Percentiles rank a stretch among this genome's conserved stretches.
Conservation (phyloP, 2,113 vertebrate genomes). For the Helogale parvula region DNA sequence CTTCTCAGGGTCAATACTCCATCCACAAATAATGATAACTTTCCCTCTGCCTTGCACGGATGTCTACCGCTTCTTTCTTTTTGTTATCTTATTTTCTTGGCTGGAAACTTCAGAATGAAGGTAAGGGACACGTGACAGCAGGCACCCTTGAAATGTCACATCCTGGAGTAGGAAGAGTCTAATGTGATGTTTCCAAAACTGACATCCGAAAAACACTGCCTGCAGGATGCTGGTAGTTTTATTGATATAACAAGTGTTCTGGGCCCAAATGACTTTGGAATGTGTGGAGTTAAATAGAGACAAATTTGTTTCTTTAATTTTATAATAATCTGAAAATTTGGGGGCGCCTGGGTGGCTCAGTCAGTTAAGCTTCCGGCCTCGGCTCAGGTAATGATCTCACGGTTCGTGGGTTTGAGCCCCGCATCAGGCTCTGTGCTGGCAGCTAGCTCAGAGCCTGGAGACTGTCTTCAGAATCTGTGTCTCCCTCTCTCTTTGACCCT, state of each 20-base stretch:
- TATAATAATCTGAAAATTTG: neutral
- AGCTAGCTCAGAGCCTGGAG: no score
- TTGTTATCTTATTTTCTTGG: neutral
- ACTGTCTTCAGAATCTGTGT: no score
- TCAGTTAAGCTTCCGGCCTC: no score
- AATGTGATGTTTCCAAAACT: neutral
- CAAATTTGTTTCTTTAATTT: neutral
- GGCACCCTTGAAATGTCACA: neutral
- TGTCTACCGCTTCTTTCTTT: neutral
- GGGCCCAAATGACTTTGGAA: neutral
- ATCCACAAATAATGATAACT: neutral
- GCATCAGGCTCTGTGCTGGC: no score
- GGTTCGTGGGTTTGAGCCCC: no score
- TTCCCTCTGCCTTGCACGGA: neutral
- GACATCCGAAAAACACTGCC: neutral
- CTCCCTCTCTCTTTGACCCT: no score
- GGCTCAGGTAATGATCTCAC: no score
- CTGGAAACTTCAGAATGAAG: neutral
- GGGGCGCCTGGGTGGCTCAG: no score
- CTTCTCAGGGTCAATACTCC: neutral
- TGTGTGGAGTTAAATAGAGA: neutral
- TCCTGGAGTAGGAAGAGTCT: neutral
- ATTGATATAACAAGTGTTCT: neutral
- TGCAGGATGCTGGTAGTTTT: neutral
- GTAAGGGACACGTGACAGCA: neutral